Base-by-base conservation (phyloP, 2,113 vertebrate species). In the Neolamprologus sp. region DNA sequence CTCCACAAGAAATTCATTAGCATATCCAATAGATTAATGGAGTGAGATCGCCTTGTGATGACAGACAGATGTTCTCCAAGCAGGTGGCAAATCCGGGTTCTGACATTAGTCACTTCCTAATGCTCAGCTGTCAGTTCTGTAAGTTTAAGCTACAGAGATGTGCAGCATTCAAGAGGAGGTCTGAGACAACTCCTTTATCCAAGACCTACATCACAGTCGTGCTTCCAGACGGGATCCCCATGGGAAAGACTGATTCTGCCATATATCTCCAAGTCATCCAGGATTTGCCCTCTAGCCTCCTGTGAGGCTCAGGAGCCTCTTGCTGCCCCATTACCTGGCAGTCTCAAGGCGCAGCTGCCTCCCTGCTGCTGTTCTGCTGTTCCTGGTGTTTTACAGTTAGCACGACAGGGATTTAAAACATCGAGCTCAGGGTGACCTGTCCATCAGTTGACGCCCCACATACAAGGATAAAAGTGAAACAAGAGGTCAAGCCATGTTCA, bases 391-490 rank as follows among this genome's bases (percentile, higher is more conserved):
- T 54, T 81, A 78, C 89, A 78, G 81, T 91, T 83, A 60, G 40
- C 68, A 14, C 17, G 8, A 51, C 17, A 80, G 85, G 26, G 82
- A 83, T 87, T 68, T 58, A 87, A 83, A 82, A n/a, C 51, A 9
- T 83, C 81, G 91, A 93, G 89, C 81, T 92, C 88, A 94, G 92
- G 89, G 90, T 94, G 92, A 95, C 91, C 93, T 68, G 86, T 23
- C 33, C 57, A 17, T 78, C 33, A 30, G 83, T 45, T 55, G 82
- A 81, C 7, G 5, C 82, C 53, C 63, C 55, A 33, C 73, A 21
- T 57, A 28, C 53, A 23, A 23, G 73, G 58, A 88, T 26, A 80
- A 81, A 86, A 81, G 26, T 12, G 85, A 82, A 68, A 88, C 37
- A 12, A 47, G 75, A 51, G 93, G 85, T 89, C 80, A 68, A 87